Conservation (phyloP, 2,888 invertebrate species). For the Scaptomyza parva region DNA sequence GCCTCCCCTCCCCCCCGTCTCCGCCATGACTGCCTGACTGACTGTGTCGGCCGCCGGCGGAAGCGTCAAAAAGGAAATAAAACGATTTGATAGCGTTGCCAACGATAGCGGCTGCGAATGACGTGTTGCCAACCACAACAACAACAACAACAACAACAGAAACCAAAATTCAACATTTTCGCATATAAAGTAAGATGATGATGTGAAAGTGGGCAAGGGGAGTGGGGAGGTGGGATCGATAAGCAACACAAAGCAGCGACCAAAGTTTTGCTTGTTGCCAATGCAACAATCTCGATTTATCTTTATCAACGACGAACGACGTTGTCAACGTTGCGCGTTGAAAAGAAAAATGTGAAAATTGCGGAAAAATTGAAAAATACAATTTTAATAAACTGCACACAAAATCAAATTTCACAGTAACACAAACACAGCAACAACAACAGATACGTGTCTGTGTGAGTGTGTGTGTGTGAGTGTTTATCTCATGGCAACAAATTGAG, state of each 20-base stretch:
- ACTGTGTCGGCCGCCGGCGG: constrained; percentile 41
- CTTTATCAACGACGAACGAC: constrained; percentile 8
- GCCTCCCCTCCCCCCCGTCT: too few relatives aligned
- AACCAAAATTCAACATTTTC: not conserved
- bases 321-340: constrained; percentile 11
- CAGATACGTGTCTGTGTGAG: constrained; percentile 2
- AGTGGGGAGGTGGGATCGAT: not conserved
- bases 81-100: constrained; percentile 63
- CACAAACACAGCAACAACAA: constrained; percentile 28
- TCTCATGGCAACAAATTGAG: constrained; percentile 6
- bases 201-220: too few relatives aligned
- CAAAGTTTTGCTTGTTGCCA: constrained; percentile 25
- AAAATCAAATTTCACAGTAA: constrained; percentile 68
- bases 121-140: constrained; percentile 54
- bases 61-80: constrained; percentile 66
- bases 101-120: constrained; percentile 57
- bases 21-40: not conserved
- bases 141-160: constrained; percentile 19
- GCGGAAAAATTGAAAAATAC: constrained; percentile 73
- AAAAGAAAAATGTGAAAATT: constrained; percentile 36
- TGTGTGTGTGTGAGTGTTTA: not conserved
- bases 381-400: constrained; percentile 68
- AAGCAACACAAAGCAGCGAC: not conserved
- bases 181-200: not conserved
- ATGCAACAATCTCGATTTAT: constrained; percentile 10